Conservation (phyloP, 2,113 vertebrate species). For the Myotis davidii region DNA sequence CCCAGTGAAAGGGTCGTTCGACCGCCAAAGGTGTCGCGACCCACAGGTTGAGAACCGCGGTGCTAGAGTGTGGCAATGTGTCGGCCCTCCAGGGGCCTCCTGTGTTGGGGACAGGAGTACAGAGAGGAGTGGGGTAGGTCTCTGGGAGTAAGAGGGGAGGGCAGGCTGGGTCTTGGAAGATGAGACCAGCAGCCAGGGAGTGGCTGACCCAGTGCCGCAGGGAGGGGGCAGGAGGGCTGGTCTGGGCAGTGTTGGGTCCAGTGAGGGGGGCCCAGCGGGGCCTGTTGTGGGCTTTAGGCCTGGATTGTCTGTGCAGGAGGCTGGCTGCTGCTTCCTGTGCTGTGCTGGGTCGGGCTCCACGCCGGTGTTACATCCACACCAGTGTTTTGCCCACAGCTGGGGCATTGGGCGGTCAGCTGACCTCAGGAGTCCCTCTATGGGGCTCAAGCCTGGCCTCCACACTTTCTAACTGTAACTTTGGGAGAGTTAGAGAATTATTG, state of each 20-base stretch:
- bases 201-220: accelerated
- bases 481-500: neutral
- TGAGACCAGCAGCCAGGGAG: no score
- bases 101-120: neutral
- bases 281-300: neutral
- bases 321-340: neutral
- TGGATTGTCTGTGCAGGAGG: neutral
- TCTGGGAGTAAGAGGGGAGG: neutral
- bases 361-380: neutral
- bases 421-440: neutral
- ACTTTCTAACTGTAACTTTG: neutral
- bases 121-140: neutral
- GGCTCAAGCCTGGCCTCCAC: accelerated
- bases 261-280: neutral
- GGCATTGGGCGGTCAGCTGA: neutral
- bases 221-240: neutral
- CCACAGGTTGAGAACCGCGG: no score
- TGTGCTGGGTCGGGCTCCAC: neutral
- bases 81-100: neutral
- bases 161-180: neutral
- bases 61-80: neutral
- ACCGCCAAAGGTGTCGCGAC: no score
- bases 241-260: neutral
- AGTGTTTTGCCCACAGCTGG: neutral
- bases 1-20: no score